Conservation (phyloP, 2,888 invertebrate genomes). For the Prosopocoilus inquinatus region DNA sequence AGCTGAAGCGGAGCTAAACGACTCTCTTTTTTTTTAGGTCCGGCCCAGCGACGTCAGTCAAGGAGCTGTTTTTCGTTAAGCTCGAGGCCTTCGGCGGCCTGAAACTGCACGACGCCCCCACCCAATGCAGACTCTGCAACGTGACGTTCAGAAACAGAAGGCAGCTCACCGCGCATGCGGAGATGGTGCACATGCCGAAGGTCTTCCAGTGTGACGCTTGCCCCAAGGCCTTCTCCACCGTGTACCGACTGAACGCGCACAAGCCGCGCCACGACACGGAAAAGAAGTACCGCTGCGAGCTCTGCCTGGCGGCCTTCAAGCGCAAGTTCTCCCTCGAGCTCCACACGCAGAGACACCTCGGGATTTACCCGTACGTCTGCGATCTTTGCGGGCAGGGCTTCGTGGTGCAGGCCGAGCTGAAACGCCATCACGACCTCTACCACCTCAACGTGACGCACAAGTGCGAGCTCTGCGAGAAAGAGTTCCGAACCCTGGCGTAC, state of each 20-base stretch:
- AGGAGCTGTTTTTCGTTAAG: too few relatives aligned
- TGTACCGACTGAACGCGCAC: too few relatives aligned
- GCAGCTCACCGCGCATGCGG: not conserved
- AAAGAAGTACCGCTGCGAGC: not conserved
- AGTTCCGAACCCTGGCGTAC: not conserved
- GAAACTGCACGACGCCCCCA: too few relatives aligned
- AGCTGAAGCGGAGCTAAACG: too few relatives aligned
- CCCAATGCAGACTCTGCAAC: slow-evolving; percentile 35
- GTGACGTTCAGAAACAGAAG: not conserved
- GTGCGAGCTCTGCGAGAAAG: slow-evolving; percentile 9
- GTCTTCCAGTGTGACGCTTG: not conserved
- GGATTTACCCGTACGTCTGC: not conserved
- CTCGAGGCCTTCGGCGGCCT: too few relatives aligned
- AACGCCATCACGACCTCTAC: not conserved
- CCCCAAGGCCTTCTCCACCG: not conserved
- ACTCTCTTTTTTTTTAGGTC: too few relatives aligned
- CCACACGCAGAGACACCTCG: too few relatives aligned
- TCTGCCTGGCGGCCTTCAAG: too few relatives aligned
- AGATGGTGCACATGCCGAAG: not conserved
- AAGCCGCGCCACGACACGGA: too few relatives aligned
- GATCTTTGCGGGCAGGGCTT: not conserved
- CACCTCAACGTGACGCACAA: not conserved
- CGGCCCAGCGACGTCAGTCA: too few relatives aligned
- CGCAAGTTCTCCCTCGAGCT: too few relatives aligned
- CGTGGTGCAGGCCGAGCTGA: not conserved